These are phyloP conservation scores for Homalodisca vitripennis DNA, from an alignment of 1,140 invertebrate species.

Conservation along the genomic window DNA sequence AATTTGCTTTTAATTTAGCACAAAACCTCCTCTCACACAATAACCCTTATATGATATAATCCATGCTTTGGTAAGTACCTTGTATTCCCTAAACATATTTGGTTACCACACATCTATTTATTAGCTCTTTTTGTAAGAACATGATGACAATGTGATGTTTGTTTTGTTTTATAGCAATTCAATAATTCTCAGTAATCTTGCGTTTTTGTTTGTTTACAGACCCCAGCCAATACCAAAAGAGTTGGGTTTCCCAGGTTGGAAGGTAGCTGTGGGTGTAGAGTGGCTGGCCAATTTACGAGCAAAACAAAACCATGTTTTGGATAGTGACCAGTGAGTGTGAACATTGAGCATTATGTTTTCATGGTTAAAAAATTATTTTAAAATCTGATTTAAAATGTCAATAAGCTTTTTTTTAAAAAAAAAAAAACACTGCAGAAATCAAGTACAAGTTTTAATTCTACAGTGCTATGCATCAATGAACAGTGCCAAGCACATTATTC, in stretches of 20 bases:
- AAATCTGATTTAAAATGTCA: neutral
- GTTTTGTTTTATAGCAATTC: too few species aligned
- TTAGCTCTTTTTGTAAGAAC: too few species aligned
- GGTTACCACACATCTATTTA: too few species aligned
- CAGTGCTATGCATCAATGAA: neutral
- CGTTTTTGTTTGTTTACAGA: too few species aligned
- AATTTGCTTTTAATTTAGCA: too few species aligned
- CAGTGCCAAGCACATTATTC: neutral
- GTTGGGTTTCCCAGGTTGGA: constrained; percentile 60
- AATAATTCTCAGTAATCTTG: too few species aligned
- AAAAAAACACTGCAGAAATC: neutral
- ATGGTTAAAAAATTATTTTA: neutral
- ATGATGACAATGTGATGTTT: too few species aligned
- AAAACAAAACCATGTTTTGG: constrained; percentile 54
- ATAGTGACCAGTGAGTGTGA: constrained; percentile 62
- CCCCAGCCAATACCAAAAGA: constrained; percentile 54
- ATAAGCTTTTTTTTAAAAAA: neutral
- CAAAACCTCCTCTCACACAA: too few species aligned
- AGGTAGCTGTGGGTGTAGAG: constrained; percentile 57
- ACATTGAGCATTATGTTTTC: neutral
- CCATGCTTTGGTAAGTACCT: too few species aligned
- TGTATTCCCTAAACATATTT: too few species aligned
- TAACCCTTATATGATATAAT: too few species aligned
- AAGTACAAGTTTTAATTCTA: neutral
- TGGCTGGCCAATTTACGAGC: constrained; percentile 57